These are phyloP conservation scores for Brachyopa scutellaris DNA, from an alignment of 2,888 invertebrate genomes.

Conservation along the genomic window DNA sequence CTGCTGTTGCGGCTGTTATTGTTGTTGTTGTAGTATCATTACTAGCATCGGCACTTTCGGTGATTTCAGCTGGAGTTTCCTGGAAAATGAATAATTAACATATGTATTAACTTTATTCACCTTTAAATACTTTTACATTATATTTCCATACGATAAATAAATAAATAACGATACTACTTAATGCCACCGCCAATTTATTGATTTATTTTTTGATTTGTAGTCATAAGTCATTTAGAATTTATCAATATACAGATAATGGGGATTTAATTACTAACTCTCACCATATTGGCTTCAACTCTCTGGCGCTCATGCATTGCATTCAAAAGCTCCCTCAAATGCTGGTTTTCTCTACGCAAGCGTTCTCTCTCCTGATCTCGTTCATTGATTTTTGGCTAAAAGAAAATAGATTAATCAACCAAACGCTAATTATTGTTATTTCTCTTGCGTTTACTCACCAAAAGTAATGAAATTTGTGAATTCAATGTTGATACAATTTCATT, in stretches of 20 bases:
- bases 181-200: too few species aligned
- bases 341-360: constrained; percentile 87
- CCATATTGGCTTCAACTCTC: constrained; percentile 81
- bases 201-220: too few species aligned
- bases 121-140: too few species aligned
- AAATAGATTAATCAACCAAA: constrained; percentile 32
- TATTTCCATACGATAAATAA: too few species aligned
- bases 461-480: constrained; percentile 86
- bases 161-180: too few species aligned
- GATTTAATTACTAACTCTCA: too few species aligned
- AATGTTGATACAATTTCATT: constrained; percentile 86
- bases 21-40: constrained; percentile 75
- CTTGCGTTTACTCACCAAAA: constrained; percentile 87
- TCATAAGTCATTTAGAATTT: too few species aligned
- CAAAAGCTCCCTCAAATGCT: constrained; percentile 87
- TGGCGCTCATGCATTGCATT: constrained; percentile 84
- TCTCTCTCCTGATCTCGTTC: constrained; percentile 90
- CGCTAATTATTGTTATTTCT: not conserved
- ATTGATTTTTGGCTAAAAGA: constrained; percentile 87
- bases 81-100: constrained; percentile 62
- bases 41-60: constrained; percentile 76
- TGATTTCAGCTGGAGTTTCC: constrained; percentile 81
- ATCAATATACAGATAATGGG: too few species aligned
- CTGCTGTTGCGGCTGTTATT: constrained; percentile 61
- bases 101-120: not conserved